Evolutionary conservation across 2,797 vertebrate species (phyloP), one percentile per base, ranked within the genome.

Genomic region (Aeoliscus strigatus): DNA sequence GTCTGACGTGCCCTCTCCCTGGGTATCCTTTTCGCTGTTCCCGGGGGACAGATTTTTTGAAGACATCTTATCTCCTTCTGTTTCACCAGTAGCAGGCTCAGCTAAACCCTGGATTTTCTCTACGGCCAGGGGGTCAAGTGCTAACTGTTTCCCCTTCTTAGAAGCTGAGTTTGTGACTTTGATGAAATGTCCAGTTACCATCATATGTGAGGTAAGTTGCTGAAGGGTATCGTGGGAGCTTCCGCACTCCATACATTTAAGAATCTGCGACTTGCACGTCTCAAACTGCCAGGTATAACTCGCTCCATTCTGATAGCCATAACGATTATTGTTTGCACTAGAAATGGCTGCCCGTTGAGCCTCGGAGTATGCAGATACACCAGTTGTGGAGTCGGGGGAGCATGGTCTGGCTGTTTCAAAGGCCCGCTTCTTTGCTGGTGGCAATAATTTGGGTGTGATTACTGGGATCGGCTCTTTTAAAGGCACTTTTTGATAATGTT

Each of bases 401-500:
- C 96, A 98, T 3, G 96, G 94, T 51, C 95, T 90, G 21, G 89
- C 91, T 28, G 91, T 82, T 34, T 99, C 96, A 34, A 94, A 97
- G 53, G 92, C 90, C 6, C 96, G 91, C 60, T 97, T 98, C 89
- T 96, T 99, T 18, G 91, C 79, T 30, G 94, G 91, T 60, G 94
- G 88, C 77, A 97, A 84, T 85, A 97, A 80, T 85, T 98, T 98
- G 16, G 92, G 93, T 16, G 93, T 90, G 68, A 99, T 84, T 52
- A 94, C 91, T 47, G 96, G 96, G 56, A 99, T 92, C 0, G 96
- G 96, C 90, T 99, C 96, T 89, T 98, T 99, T 85, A 99, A 96
- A 97, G 96, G 96, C 96, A 99, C 96, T 94, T 99, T 99, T 91
- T 99, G 96, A 92, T 99, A 99, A 92, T 99, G 96, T 85, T 99